Conservation (phyloP, 2,888 invertebrate genomes). For the Gibbula magus region DNA sequence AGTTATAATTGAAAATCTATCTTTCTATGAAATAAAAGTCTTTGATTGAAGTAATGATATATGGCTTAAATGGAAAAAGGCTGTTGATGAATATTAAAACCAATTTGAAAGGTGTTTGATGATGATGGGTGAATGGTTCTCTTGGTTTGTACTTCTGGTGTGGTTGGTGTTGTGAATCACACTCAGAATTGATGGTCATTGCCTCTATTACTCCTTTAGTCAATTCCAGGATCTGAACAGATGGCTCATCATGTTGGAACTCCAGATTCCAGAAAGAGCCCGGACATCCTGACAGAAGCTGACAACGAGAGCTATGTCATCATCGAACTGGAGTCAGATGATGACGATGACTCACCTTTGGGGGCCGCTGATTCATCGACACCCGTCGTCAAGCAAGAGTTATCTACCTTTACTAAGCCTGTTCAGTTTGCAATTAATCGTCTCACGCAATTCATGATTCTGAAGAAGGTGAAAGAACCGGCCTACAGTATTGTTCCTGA, state of each 20-base stretch:
- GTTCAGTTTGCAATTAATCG: constrained; percentile 20
- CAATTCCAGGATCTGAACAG: constrained; percentile 14
- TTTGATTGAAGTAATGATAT: too few relatives aligned
- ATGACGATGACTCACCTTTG: not conserved
- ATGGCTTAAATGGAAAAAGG: too few relatives aligned
- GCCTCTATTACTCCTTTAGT: constrained; percentile 13
- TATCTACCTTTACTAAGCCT: constrained; percentile 7
- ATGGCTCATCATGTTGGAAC: not conserved
- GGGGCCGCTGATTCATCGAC: not conserved
- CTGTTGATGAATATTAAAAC: too few relatives aligned
- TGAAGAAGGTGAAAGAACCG: constrained; percentile 6
- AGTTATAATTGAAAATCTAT: too few relatives aligned
- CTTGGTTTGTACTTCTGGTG: too few relatives aligned
- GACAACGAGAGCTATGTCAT: constrained; percentile 13
- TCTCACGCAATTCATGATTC: constrained; percentile 20
- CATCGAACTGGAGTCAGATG: constrained; percentile 11
- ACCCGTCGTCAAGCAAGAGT: not conserved
- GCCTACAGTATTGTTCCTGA: constrained; percentile 8
- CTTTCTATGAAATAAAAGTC: too few relatives aligned
- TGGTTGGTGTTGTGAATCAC: not conserved
- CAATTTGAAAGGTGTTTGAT: too few relatives aligned
- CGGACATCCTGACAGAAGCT: constrained; percentile 9
- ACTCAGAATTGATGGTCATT: not conserved
- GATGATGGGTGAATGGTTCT: too few relatives aligned
- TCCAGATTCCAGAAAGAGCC: not conserved